Conservation (phyloP, 2,888 invertebrate genomes). For the Cerceris rybyensis region DNA sequence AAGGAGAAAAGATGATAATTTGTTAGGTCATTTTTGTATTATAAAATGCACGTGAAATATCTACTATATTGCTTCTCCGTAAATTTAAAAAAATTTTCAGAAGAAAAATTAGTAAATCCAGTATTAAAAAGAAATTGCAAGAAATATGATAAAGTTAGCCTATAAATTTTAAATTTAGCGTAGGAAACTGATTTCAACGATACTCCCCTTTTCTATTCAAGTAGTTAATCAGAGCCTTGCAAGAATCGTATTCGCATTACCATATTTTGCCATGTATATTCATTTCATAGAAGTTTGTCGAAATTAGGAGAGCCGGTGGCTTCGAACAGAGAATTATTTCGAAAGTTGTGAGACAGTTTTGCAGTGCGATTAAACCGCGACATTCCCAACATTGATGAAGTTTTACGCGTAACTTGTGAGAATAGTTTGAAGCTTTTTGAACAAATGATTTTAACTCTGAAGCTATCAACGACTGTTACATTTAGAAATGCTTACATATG, state of each 20-base stretch:
- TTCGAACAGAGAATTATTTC: conserved; percentile 3
- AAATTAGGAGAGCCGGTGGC: neutral
- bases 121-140: too few relatives aligned
- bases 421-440: conserved; percentile 17
- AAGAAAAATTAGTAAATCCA: too few relatives aligned
- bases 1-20: too few relatives aligned
- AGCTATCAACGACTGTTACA: neutral
- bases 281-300: neutral
- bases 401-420: neutral
- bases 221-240: too few relatives aligned
- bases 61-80: too few relatives aligned
- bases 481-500: neutral
- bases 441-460: neutral
- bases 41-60: too few relatives aligned
- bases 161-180: too few relatives aligned
- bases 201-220: too few relatives aligned
- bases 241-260: neutral
- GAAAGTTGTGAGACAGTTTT: neutral
- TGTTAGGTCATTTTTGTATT: too few relatives aligned
- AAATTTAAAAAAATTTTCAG: too few relatives aligned
- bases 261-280: neutral
- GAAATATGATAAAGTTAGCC: too few relatives aligned
- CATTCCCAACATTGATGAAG: conserved; percentile 11
- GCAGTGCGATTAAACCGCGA: neutral
- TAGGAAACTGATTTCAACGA: too few relatives aligned